Conservation (phyloP, 2,888 invertebrate genomes). For the Cistogaster globosa region DNA sequence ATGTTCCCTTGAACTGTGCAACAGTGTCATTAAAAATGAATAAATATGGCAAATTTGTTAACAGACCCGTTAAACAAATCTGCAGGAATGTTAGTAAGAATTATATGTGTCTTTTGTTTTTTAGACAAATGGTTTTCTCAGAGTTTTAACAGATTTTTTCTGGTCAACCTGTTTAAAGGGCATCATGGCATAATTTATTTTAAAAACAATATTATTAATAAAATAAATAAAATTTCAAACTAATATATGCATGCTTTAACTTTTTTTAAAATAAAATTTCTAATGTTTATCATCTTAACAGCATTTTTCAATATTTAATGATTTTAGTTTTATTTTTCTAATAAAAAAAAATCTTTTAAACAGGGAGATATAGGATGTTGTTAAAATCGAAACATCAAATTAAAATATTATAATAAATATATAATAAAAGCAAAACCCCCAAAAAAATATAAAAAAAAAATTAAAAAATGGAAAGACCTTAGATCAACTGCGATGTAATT, state of each 20-base stretch:
- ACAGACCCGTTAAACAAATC: too few relatives aligned
- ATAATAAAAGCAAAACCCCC: not conserved
- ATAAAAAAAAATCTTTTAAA: constrained; percentile 18
- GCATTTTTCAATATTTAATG: constrained; percentile 4
- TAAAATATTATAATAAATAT: not conserved
- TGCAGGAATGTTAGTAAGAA: too few relatives aligned
- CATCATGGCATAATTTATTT: too few relatives aligned
- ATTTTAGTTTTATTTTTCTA: constrained; percentile 25
- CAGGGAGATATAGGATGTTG: constrained; percentile 68
- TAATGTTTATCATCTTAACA: constrained; percentile 71
- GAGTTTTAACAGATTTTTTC: too few relatives aligned
- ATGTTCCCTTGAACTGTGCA: too few relatives aligned
- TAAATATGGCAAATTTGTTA: too few relatives aligned
- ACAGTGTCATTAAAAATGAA: too few relatives aligned
- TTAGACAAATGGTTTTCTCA: too few relatives aligned
- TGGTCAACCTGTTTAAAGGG: too few relatives aligned
- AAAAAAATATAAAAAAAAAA: not conserved
- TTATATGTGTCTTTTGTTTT: too few relatives aligned
- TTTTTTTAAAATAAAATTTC: constrained; percentile 39
- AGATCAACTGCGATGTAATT: constrained; percentile 29
- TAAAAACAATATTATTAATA: too few relatives aligned
- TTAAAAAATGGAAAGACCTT: constrained; percentile 52
- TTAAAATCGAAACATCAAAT: constrained; percentile 11
- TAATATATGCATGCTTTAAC: constrained; percentile 50
- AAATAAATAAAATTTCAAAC: not conserved